A percentile compares a stretch with the other conserved stretches of the same genome.
These are phyloP conservation scores for Gymnodraco acuticeps DNA, from an alignment of 2,797 vertebrate genomes.

Conservation along the genomic window DNA sequence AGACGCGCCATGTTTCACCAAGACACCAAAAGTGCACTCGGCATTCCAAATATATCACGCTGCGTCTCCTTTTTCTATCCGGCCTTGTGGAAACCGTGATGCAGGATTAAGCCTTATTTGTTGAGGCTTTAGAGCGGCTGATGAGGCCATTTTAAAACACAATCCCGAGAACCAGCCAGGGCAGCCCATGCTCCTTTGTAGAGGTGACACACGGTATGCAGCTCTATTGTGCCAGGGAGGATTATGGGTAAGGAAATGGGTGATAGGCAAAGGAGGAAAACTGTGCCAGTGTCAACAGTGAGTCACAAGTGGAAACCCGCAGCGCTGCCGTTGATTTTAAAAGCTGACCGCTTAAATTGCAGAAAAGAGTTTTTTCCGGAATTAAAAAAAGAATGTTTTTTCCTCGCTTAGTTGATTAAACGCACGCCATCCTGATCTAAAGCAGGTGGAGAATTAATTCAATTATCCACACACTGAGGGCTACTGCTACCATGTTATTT, in stretches of 20 bases:
- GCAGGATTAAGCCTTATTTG: conserved; percentile 65
- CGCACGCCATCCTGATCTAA: conserved; percentile 12
- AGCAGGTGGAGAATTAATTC: conserved; percentile 15
- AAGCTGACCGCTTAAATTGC: conserved; percentile 33
- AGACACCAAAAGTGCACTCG: conserved; percentile 42
- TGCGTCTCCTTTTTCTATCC: conserved; percentile 37
- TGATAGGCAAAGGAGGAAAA: conserved; percentile 71
- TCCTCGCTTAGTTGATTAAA: conserved; percentile 21
- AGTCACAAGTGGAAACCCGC: conserved; percentile 68
- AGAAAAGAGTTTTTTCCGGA: conserved; percentile 21
- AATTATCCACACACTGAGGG: background rate
- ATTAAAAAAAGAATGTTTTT: conserved; percentile 41
- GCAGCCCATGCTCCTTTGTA: conserved; percentile 66
- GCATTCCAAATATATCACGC: conserved; percentile 49
- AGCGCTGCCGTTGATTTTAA: conserved; percentile 32
- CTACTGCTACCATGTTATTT: background rate
- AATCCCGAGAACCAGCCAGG: conserved; percentile 60
- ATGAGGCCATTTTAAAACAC: conserved; percentile 69
- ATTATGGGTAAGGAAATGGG: conserved; percentile 77
- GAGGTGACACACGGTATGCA: conserved; percentile 70
- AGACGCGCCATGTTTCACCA: conserved; percentile 45
- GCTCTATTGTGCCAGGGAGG: conserved; percentile 66
- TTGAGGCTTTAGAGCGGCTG: conserved; percentile 55
- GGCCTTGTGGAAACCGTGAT: conserved; percentile 46
- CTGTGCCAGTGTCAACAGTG: conserved; percentile 71